A percentile compares a stretch with the other conserved stretches of the same genome.
Evolutionary conservation across 2,888 invertebrate genomes (phyloP).

Genomic region (Protodeltote pygarga): DNA sequence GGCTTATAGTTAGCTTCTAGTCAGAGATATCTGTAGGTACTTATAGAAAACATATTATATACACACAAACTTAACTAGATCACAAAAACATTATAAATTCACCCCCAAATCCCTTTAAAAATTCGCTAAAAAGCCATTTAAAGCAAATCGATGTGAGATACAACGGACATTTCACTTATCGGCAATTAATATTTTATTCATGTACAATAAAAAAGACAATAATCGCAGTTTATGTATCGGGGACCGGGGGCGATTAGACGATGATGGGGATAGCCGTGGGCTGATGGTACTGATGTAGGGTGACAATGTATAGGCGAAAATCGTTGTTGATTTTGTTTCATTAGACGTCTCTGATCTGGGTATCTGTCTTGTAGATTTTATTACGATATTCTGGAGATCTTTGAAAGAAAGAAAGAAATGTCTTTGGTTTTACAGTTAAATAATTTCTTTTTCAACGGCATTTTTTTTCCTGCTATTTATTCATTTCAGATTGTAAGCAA

Average conservation of each 20-base stretch:
- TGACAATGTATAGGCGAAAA: not conserved
- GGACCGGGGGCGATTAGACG: constrained; percentile 71
- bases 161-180: constrained; percentile 43
- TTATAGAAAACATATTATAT: not conserved
- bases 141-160: constrained; percentile 44
- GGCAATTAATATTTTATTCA: constrained; percentile 66
- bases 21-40: too few species aligned
- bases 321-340: not conserved
- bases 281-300: constrained; percentile 31
- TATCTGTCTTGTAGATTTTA: too few species aligned
- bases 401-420: too few species aligned
- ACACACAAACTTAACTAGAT: not conserved
- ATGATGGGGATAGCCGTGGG: constrained; percentile 33
- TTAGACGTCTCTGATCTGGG: too few species aligned
- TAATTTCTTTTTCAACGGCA: too few species aligned
- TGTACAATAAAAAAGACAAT: constrained; percentile 78
- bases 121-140: constrained; percentile 21
- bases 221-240: constrained; percentile 76
- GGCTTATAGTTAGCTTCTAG: too few species aligned
- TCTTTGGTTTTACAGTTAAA: too few species aligned
- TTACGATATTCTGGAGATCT: too few species aligned
- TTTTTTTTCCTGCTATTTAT: too few species aligned
- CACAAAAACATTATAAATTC: constrained; percentile 3
- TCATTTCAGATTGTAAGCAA: too few species aligned
- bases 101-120: constrained; percentile 17